These are phyloP conservation scores for Tetropium fuscum DNA, from an alignment of 2,888 invertebrate genomes.

Conservation along the genomic window DNA sequence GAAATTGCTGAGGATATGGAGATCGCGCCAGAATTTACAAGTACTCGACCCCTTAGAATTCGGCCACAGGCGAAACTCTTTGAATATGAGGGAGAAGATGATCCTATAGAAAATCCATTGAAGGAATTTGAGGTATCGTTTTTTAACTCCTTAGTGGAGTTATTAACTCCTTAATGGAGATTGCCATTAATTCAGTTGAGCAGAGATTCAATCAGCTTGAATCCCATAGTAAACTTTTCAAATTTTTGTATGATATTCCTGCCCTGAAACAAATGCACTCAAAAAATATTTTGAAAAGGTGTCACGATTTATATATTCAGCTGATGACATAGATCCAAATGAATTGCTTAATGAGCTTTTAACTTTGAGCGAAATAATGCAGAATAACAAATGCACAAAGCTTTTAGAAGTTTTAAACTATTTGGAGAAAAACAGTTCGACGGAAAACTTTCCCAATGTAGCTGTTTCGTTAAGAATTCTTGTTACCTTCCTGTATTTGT, in stretches of 20 bases:
- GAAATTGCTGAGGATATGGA: neutral
- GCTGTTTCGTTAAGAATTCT: neutral
- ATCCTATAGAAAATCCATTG: neutral
- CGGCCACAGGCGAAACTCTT: neutral
- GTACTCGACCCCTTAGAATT: neutral
- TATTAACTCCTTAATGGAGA: neutral
- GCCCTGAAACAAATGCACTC: constrained; percentile 3
- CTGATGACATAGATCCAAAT: constrained; percentile 6
- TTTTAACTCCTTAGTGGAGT: neutral
- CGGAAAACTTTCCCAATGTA: neutral
- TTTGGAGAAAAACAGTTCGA: neutral
- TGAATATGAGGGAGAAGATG: neutral
- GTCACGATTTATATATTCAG: constrained; percentile 3
- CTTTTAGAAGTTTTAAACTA: constrained; percentile 2
- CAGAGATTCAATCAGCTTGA: neutral
- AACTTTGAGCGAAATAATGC: neutral
- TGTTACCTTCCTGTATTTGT: neutral
- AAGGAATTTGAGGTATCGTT: no score
- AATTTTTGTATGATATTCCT: neutral
- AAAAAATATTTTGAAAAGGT: constrained; percentile 3
- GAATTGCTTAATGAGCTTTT: neutral
- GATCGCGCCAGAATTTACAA: constrained; percentile 4
- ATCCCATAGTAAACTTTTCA: constrained; percentile 1
- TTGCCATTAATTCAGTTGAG: neutral
- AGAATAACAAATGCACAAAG: neutral